Percentiles rank a stretch among this genome's conserved stretches.
phyloP scores from a whole-genome alignment of 2,113 vertebrate species.

The Gadus macrocephalus region DNA sequence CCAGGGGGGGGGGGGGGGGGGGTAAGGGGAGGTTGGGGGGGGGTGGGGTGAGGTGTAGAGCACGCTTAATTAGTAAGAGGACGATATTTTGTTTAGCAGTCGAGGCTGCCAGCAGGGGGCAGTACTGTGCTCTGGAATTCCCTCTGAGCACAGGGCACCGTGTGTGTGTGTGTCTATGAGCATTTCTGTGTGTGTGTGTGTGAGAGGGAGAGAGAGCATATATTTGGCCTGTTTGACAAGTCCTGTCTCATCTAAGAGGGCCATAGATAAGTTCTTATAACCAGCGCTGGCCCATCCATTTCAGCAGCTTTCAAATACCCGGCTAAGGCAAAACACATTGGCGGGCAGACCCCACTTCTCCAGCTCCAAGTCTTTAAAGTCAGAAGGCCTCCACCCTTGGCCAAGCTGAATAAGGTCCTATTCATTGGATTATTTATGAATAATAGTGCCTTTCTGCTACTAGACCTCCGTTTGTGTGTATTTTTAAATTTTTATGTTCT shows the following conservation, averaged over 20 bases:
- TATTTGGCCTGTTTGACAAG: constrained; percentile 24
- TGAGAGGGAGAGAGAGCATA: constrained; percentile 8
- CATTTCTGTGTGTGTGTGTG: not conserved
- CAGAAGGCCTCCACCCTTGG: no score
- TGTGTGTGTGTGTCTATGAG: not conserved
- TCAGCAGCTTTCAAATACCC: not conserved
- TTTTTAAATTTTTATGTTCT: constrained; percentile 9
- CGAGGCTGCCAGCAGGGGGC: constrained; percentile 39
- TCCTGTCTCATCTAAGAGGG: constrained; percentile 12
- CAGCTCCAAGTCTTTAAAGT: no score
- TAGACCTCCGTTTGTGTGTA: not conserved
- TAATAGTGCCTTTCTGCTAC: no score
- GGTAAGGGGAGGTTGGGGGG: not conserved
- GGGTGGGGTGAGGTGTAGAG: not conserved
- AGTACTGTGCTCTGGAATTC: constrained; percentile 16
- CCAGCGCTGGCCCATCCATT: not conserved
- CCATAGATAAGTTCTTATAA: not conserved
- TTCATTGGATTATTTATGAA: no score
- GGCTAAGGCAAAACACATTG: constrained; percentile 5
- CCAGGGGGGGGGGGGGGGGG: constrained; percentile 73
- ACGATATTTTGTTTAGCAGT: no score
- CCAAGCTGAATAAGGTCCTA: no score
- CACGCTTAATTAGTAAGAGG: no score
- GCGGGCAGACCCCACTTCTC: no score
- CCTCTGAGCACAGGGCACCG: not conserved